These are phyloP conservation scores for Protosalanx chinensis DNA, from an alignment of 2,797 vertebrate species.

Conservation along the genomic window DNA sequence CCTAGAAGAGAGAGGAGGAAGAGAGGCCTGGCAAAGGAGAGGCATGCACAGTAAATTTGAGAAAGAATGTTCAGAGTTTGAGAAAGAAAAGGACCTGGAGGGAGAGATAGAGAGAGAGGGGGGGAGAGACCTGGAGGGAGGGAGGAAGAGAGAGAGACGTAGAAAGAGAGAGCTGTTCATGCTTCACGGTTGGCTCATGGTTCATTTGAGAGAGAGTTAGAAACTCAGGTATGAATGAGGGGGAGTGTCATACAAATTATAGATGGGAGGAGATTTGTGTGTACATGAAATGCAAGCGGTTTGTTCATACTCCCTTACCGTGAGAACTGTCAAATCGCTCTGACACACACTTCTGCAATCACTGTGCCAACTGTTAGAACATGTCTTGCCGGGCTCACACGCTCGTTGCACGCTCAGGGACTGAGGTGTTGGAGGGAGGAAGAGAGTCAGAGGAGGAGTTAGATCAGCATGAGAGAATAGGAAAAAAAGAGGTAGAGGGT, in stretches of 20 bases:
- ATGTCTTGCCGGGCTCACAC: conserved; percentile 32
- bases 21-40: neutral
- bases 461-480: neutral
- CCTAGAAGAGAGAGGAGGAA: neutral
- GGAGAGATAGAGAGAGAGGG: neutral
- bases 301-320: conserved; percentile 47
- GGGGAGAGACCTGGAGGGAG: conserved; percentile 5
- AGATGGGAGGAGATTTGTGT: conserved; percentile 45
- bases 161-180: conserved; percentile 4
- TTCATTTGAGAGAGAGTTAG: conserved; percentile 17
- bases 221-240: conserved; percentile 21
- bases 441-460: neutral
- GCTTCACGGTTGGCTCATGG: too few relatives aligned
- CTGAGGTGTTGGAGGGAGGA: neutral
- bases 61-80: conserved; percentile 44
- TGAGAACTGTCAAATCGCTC: conserved; percentile 54
- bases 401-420: neutral
- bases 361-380: conserved; percentile 36
- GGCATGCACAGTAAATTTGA: conserved; percentile 11
- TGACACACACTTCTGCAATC: conserved; percentile 45
- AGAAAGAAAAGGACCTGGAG: conserved; percentile 34
- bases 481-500: neutral
- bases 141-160: conserved; percentile 33
- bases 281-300: conserved; percentile 45
- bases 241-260: conserved; percentile 32